Percentiles rank a stretch among this genome's conserved stretches.
These are phyloP conservation scores for Loris lydekkerianus DNA, from an alignment of 2,797 vertebrate species.

Conservation along the genomic window DNA sequence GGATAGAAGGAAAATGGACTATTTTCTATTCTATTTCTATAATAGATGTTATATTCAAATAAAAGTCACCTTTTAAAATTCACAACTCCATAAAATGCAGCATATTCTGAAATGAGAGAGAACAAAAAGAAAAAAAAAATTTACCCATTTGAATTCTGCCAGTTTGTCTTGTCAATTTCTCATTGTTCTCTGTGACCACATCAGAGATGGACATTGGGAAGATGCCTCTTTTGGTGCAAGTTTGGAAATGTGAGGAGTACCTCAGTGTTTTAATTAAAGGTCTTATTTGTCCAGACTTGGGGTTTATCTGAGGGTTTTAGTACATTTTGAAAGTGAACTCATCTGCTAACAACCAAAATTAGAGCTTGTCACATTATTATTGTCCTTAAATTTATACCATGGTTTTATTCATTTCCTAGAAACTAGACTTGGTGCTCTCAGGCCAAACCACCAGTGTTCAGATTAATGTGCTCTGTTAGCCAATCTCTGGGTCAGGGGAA, in stretches of 20 bases:
- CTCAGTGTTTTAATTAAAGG: background rate
- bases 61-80: background rate
- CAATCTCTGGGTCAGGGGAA: background rate
- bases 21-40: too few relatives aligned
- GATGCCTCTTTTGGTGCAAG: background rate
- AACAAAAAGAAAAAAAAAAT: background rate
- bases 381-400: background rate
- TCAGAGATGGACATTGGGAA: background rate
- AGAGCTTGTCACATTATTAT: background rate
- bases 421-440: background rate
- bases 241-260: background rate
- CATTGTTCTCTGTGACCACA: background rate
- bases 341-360: background rate
- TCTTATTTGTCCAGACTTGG: background rate
- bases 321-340: background rate
- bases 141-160: background rate
- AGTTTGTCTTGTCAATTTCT: background rate
- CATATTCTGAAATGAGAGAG: background rate
- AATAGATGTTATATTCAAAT: background rate
- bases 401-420: background rate
- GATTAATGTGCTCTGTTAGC: background rate
- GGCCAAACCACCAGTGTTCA: background rate
- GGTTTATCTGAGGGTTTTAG: background rate
- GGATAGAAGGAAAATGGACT: background rate
- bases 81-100: background rate